phyloP scores from a whole-genome alignment of 2,888 invertebrate species.

The Cerceris ruficornis region DNA sequence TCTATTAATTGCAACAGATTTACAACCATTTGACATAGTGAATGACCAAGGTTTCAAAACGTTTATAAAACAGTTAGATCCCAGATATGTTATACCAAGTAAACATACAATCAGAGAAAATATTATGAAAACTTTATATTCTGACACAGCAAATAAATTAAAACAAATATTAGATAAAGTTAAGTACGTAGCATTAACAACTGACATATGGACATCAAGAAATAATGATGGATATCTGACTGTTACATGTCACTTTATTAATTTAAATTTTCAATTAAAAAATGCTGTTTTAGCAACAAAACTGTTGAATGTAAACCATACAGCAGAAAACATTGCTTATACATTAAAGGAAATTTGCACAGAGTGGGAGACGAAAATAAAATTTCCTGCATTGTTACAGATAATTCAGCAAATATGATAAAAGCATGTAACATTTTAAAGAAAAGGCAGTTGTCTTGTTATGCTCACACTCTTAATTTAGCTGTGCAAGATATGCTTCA shows the following conservation, averaged over 20 bases:
- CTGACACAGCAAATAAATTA: conserved; percentile 8
- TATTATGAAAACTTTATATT: conserved; percentile 17
- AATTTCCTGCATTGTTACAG: conserved; percentile 16
- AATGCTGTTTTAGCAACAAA: too few species aligned
- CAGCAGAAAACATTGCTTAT: too few species aligned
- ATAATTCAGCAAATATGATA: conserved; percentile 8
- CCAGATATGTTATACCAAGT: conserved; percentile 44
- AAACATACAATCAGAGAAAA: neutral
- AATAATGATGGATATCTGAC: too few species aligned
- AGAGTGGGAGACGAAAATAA: neutral
- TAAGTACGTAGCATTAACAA: neutral
- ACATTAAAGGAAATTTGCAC: too few species aligned
- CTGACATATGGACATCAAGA: too few species aligned
- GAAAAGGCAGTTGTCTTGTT: too few species aligned
- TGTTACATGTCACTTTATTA: too few species aligned
- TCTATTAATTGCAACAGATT: conserved; percentile 46
- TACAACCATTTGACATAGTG: conserved; percentile 49
- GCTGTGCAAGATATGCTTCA: too few species aligned
- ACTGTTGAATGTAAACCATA: too few species aligned
- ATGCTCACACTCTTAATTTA: too few species aligned
- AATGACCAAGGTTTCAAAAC: conserved; percentile 47
- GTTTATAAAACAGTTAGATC: conserved; percentile 43
- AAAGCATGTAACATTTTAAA: too few species aligned
- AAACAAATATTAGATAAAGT: conserved; percentile 6
- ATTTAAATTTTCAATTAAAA: too few species aligned